These are phyloP conservation scores for Palythoa grandis DNA, from an alignment of 92 coral and sea anemone species.

Conservation along the genomic window DNA sequence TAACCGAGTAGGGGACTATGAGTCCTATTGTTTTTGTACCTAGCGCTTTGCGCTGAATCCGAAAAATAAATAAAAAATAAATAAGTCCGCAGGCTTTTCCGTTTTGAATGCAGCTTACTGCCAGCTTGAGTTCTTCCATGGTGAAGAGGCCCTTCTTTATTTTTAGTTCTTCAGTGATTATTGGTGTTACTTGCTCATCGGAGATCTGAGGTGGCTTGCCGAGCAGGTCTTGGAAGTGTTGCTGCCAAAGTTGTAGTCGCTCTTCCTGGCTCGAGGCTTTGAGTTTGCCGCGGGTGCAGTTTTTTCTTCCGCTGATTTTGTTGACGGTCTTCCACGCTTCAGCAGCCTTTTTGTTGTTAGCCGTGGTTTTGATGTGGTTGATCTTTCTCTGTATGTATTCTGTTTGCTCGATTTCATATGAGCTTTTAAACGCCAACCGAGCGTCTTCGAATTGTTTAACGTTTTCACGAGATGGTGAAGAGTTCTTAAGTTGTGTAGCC, in stretches of 20 bases:
- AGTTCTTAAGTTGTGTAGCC: background rate
- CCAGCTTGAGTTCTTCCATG: too few species aligned
- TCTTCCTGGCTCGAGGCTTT: conserved; percentile 7
- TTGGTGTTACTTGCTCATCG: too few species aligned
- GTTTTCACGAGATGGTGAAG: background rate
- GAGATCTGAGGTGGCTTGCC: background rate
- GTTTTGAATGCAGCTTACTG: too few species aligned
- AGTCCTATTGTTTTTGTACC: too few species aligned
- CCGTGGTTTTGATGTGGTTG: conserved; percentile 25
- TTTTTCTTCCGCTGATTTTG: conserved; percentile 49
- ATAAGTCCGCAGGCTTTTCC: too few species aligned
- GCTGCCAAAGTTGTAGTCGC: too few species aligned
- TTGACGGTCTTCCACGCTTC: conserved; percentile 49
- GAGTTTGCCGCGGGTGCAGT: conserved; percentile 38
- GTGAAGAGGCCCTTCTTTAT: too few species aligned
- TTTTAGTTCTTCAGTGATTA: too few species aligned
- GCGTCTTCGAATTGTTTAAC: background rate
- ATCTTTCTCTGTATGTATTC: conserved; percentile 49
- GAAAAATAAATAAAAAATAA: too few species aligned
- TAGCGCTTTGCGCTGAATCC: too few species aligned
- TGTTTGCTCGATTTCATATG: conserved; percentile 45
- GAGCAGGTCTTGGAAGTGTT: too few species aligned
- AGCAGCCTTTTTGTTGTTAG: conserved; percentile 39
- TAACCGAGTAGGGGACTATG: too few species aligned
- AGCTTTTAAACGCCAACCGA: conserved; percentile 8